These are phyloP conservation scores for Microdon myrmicae DNA, from an alignment of 2,888 invertebrate species.

Conservation along the genomic window DNA sequence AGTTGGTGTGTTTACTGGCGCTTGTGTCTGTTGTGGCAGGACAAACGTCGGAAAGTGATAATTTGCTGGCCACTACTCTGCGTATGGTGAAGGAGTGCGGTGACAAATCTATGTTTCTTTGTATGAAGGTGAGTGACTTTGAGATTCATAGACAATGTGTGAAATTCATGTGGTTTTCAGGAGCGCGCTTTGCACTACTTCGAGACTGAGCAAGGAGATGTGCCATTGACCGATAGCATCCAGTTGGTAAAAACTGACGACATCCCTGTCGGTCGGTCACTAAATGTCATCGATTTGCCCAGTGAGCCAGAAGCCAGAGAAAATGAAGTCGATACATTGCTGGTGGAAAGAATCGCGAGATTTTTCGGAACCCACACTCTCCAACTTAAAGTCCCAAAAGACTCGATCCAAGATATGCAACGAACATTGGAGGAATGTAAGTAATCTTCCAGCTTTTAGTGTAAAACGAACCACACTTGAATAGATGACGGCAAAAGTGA, in stretches of 20 bases:
- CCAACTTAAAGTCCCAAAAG: slow-evolving; percentile 82
- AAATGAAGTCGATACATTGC: slow-evolving; percentile 76
- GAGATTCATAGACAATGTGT: neutral
- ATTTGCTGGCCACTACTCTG: slow-evolving; percentile 72
- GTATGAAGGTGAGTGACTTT: slow-evolving; percentile 76
- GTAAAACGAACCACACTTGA: no score
- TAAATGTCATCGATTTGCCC: slow-evolving; percentile 76
- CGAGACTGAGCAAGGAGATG: slow-evolving; percentile 71
- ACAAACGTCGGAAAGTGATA: slow-evolving; percentile 68
- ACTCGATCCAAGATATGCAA: slow-evolving; percentile 77
- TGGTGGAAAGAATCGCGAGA: slow-evolving; percentile 79
- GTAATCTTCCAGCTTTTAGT: no score
- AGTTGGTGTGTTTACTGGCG: slow-evolving; percentile 66
- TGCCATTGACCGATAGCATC: slow-evolving; percentile 74
- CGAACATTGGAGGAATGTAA: slow-evolving; percentile 87
- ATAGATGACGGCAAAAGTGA: no score
- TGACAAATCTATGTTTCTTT: slow-evolving; percentile 74
- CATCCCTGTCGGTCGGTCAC: slow-evolving; percentile 69
- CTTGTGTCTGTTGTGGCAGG: slow-evolving; percentile 67
- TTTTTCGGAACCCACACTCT: slow-evolving; percentile 82
- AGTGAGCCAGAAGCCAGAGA: slow-evolving; percentile 79
- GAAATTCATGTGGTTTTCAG: slow-evolving; percentile 66
- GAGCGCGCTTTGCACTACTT: slow-evolving; percentile 78
- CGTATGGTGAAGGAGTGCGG: slow-evolving; percentile 79
- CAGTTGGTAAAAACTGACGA: slow-evolving; percentile 70